Evolutionary conservation across 2,113 vertebrate genomes (phyloP).

Genomic region (Thinocorus orbignyianus): DNA sequence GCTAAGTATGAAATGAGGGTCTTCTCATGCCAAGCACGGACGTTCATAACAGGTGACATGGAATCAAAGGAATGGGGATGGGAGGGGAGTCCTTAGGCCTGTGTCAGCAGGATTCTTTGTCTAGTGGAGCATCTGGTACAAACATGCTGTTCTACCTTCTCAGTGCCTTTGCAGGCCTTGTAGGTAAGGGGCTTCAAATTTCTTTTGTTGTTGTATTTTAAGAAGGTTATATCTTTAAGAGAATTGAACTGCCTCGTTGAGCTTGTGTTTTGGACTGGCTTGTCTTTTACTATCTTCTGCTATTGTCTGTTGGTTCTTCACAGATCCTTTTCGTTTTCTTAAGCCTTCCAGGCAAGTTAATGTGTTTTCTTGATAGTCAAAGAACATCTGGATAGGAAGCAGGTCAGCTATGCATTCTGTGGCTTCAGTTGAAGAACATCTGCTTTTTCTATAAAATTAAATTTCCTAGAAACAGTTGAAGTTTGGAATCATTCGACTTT

Average conservation of each 20-base stretch:
- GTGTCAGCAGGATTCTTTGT: not conserved
- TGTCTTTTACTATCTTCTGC: not conserved
- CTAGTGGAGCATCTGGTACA: constrained; percentile 25
- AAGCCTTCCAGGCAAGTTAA: not conserved
- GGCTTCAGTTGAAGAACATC: not conserved
- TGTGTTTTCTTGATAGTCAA: not conserved
- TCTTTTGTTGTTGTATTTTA: not conserved
- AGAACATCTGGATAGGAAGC: not conserved
- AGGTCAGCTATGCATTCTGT: not conserved
- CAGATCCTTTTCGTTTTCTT: not conserved
- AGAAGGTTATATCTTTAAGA: not conserved
- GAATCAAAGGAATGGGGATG: not conserved
- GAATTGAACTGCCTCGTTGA: not conserved
- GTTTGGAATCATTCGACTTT: not conserved
- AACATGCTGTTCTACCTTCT: constrained; percentile 1
- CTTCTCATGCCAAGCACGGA: not conserved
- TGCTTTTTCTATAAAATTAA: constrained; percentile 19
- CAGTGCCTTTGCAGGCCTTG: not conserved
- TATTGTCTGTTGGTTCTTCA: not conserved
- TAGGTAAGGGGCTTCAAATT: not conserved
- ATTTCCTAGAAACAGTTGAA: not conserved
- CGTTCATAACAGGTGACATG: not conserved
- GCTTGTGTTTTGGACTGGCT: not conserved
- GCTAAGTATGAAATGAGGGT: not conserved
- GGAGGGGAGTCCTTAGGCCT: not conserved